Percentiles rank a stretch among this genome's conserved stretches.
These are phyloP conservation scores for Schizotus pectinicornis DNA, from an alignment of 2,888 invertebrate genomes.

Conservation along the genomic window DNA sequence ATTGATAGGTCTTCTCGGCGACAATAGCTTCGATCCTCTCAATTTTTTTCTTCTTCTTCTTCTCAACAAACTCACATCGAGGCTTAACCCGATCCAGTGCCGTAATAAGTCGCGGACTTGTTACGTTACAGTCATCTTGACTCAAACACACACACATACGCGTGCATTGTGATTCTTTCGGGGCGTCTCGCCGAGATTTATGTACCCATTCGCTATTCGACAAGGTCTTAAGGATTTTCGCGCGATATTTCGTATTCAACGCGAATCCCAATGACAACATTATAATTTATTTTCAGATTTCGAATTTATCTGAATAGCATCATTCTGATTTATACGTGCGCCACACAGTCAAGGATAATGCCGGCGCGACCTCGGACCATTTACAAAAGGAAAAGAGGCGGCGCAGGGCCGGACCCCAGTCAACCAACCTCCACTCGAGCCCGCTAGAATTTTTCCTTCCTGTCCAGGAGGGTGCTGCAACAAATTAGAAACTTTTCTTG, in stretches of 20 bases:
- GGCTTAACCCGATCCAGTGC: slow-evolving; percentile 17
- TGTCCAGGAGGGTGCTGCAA: too few species aligned
- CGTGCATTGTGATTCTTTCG: slow-evolving; percentile 37
- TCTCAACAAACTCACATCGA: not conserved
- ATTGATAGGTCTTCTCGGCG: slow-evolving; percentile 23
- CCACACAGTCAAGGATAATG: slow-evolving; percentile 7
- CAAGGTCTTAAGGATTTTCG: slow-evolving; percentile 50
- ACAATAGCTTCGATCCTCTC: slow-evolving; percentile 8
- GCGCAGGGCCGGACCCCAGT: too few species aligned
- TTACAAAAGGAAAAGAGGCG: not conserved
- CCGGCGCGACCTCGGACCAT: slow-evolving; percentile 4
- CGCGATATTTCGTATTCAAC: slow-evolving; percentile 46
- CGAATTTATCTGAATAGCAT: slow-evolving; percentile 44
- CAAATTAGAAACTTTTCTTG: too few species aligned
- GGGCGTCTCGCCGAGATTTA: slow-evolving; percentile 41
- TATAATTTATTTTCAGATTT: slow-evolving; percentile 51
- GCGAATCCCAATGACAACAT: slow-evolving; percentile 48
- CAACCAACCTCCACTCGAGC: too few species aligned
- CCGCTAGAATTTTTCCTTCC: too few species aligned
- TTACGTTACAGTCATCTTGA: too few species aligned
- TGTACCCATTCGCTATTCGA: slow-evolving; percentile 46
- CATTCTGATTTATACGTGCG: slow-evolving; percentile 40
- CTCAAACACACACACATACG: too few species aligned
- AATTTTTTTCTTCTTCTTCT: not conserved
- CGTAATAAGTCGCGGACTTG: not conserved